Conservation (phyloP, 2,888 invertebrate species). For the Melolontha melolontha region DNA sequence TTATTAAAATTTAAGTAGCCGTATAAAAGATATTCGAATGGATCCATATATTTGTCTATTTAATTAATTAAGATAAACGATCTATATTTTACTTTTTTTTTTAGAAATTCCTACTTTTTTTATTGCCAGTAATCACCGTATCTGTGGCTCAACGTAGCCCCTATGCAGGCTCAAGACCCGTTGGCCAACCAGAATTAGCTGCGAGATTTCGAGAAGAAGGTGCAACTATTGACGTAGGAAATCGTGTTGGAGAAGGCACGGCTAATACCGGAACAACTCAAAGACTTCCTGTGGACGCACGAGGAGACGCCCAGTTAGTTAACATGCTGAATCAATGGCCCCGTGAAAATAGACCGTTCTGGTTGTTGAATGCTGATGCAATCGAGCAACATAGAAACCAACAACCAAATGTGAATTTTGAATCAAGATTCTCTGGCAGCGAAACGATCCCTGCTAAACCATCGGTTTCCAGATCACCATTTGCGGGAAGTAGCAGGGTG, state of each 20-base stretch:
- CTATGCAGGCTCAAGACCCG: slow-evolving; percentile 72
- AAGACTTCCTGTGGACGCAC: slow-evolving; percentile 74
- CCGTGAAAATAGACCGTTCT: slow-evolving; percentile 77
- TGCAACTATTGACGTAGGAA: slow-evolving; percentile 57
- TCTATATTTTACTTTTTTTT: slow-evolving; percentile 4
- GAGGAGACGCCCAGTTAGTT: slow-evolving; percentile 73
- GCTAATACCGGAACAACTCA: slow-evolving; percentile 57
- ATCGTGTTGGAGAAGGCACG: slow-evolving; percentile 69
- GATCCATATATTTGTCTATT: no score
- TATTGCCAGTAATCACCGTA: slow-evolving; percentile 31
- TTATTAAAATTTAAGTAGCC: no score
- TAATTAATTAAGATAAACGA: background rate
- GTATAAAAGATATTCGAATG: no score
- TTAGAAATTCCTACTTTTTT: slow-evolving; percentile 32
- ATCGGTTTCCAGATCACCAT: slow-evolving; percentile 22
- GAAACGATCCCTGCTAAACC: slow-evolving; percentile 33
- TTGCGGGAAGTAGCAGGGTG: slow-evolving; percentile 17
- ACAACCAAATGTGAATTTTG: slow-evolving; percentile 38
- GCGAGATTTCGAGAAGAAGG: slow-evolving; percentile 59
- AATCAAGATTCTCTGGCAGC: slow-evolving; percentile 12
- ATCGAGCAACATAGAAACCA: slow-evolving; percentile 70
- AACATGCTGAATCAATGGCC: slow-evolving; percentile 76
- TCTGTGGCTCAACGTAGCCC: slow-evolving; percentile 72
- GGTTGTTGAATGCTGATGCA: slow-evolving; percentile 78
- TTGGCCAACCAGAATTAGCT: slow-evolving; percentile 71